Base-by-base conservation (phyloP, 2,113 vertebrate species). In the Plecotus auritus region DNA sequence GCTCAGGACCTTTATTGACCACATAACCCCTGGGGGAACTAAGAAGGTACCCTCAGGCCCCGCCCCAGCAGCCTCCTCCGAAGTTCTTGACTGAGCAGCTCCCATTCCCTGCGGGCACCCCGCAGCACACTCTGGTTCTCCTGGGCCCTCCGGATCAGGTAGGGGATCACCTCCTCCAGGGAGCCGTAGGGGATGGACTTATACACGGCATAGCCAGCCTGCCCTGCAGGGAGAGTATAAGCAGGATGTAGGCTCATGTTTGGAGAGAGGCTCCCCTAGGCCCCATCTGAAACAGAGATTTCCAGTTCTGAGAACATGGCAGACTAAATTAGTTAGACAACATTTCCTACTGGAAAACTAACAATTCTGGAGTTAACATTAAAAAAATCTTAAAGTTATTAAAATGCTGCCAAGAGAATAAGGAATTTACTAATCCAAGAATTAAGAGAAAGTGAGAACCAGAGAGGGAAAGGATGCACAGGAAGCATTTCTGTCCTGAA, bases 121-220 rank as follows among this genome's bases (percentile, higher is more conserved):
- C 97, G 98, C 90, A 99, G 90, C 74, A 99, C 99, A 0, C 98
- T 99, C 56, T 97, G 98, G 93, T 99, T 99, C 97, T 99, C 99
- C 97, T 99, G 99, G 67, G 99, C 99, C 32, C 99, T 98, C 3
- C 99, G 98, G 86, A 99, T 98, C 97, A 99, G 96, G 96, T 99
- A 99, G 1, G 99, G 99, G 22, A 99, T 97, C 1, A 99, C 99
- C 88, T 99, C 98, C 1, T 99, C 98, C 97, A 99, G 98, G 16
- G 99, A 98, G 49, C 99, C 99, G 0, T 99, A 99, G 0, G 99
- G 99, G 69, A 99, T 99, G 2, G 99, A 99, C 97, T 99, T 99
- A 90, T 99, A 99, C 14, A 99, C 98, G 0, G 97, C 85, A 23
- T 99, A 99, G 42, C 99, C 99, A 1, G 99, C 98, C 95, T 99